These are phyloP conservation scores for Tinea pellionella DNA, from an alignment of 2,888 invertebrate species.

Conservation along the genomic window DNA sequence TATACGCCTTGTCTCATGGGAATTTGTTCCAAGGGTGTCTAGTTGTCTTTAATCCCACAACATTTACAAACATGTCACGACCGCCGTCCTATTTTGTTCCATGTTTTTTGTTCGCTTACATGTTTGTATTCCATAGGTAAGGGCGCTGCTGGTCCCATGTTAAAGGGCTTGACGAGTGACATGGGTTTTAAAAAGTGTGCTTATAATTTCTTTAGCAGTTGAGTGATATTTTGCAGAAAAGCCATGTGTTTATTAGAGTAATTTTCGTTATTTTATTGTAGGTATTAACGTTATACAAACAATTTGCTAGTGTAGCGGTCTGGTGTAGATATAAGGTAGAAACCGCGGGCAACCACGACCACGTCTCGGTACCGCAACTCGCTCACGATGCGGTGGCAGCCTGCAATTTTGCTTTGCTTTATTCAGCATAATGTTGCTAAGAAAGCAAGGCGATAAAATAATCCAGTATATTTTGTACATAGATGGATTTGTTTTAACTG, in stretches of 20 bases:
- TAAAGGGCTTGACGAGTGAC: conserved; percentile 35
- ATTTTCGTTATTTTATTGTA: neutral
- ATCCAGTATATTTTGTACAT: neutral
- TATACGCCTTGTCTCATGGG: neutral
- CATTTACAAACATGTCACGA: conserved; percentile 58
- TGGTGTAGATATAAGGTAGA: too few species aligned
- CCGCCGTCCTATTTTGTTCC: conserved; percentile 18
- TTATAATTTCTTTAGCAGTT: neutral
- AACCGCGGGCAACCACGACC: conserved; percentile 34
- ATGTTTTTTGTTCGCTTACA: conserved; percentile 27
- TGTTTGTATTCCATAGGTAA: conserved; percentile 12
- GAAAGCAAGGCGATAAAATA: neutral
- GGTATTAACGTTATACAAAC: neutral
- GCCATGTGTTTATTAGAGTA: neutral
- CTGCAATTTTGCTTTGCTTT: conserved; percentile 1
- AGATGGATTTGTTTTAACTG: neutral
- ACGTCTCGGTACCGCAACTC: conserved; percentile 8
- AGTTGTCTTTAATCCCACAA: conserved; percentile 31
- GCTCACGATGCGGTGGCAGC: conserved; percentile 3
- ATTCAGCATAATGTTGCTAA: neutral
- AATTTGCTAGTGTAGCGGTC: neutral
- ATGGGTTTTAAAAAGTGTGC: conserved; percentile 28
- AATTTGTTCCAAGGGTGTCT: conserved; percentile 1
- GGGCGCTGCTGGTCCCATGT: neutral
- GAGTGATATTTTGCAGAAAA: conserved; percentile 5